Base-by-base conservation (phyloP, 2,113 vertebrate genomes). In the Leptodactylus fuscus region DNA sequence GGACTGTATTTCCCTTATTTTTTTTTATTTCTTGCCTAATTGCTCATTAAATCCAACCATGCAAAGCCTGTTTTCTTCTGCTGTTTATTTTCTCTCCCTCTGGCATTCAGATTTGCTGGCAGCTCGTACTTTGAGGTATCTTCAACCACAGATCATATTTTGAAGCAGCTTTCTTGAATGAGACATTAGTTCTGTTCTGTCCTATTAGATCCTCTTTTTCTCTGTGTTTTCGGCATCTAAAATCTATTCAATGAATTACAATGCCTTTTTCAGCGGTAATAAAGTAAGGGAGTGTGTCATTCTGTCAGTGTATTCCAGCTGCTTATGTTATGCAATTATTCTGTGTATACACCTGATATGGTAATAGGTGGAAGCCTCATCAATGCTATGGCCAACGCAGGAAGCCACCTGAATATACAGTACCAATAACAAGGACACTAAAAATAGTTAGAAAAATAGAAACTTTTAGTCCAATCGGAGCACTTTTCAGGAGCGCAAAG, bases 81-180 rank as follows among this genome's bases (percentile, higher is more conserved):
- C 75, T 78, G 62, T 70, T 79, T 67, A 53, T 79, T 65, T 85
- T 80, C 74, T 34, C 51, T 85, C 55, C 74, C 75, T 85, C 75
- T 79, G 74, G 83, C 83, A 85, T 78, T 78, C 60, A 29, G 60
- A 67, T 78, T 85, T 85, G 44, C 74, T 79, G 74, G 58, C 83
- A 78, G 71, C 69, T 51, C 65, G n/a, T 70, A 85, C 74, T 69
- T 79, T 85, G 83, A 78, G 74, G 83, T 69, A 79, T 69, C 83
- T 85, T 85, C 74, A 85, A 79, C 60, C 58, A 85, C 74, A 79
- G 75, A 85, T 85, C 60, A 85, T 32, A 85, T 85, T 85, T 85
- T 85, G 62, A 79, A 79, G 62, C 79, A 70, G 60, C 83, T 78
- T 67, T 79, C 76, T 85, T 80, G 62, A 85, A 80, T 85, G 75